Evolutionary conservation across 2,888 invertebrate genomes (phyloP).

Genomic region (Cerceris rybyensis): DNA sequence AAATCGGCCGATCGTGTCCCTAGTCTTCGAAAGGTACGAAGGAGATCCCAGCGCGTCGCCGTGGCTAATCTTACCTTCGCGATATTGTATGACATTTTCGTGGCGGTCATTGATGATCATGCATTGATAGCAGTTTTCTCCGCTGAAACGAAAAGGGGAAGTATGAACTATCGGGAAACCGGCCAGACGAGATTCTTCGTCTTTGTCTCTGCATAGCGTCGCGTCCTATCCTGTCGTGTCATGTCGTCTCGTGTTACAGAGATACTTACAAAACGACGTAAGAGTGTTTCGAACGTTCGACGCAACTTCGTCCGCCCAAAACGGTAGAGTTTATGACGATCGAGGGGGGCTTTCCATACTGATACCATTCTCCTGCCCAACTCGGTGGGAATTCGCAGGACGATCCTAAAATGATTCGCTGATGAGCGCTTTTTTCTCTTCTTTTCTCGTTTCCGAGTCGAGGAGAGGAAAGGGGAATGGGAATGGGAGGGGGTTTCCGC

Average conservation of each 20-base stretch:
- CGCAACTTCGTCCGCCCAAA: conserved; percentile 85
- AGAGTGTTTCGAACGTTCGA: conserved; percentile 86
- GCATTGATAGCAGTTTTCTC: conserved; percentile 82
- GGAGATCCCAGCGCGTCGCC: background rate
- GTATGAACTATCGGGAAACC: background rate
- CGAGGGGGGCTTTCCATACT: conserved; percentile 84
- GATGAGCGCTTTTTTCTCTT: background rate
- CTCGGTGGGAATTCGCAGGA: conserved; percentile 87
- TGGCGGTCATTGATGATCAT: conserved; percentile 83
- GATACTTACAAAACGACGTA: conserved; percentile 78
- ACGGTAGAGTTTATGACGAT: conserved; percentile 81
- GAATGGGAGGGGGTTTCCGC: too few species aligned
- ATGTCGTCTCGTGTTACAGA: background rate
- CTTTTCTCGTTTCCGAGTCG: too few species aligned
- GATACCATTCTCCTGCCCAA: conserved; percentile 90
- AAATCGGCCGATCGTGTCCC: background rate
- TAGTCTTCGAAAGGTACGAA: background rate
- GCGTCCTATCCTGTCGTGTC: background rate
- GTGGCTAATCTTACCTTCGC: conserved; percentile 83
- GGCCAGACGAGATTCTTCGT: too few species aligned
- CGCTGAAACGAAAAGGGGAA: conserved; percentile 74
- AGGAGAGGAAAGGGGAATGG: too few species aligned
- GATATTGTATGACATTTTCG: conserved; percentile 84
- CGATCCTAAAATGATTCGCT: conserved; percentile 76
- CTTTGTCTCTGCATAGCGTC: background rate